phyloP scores from a whole-genome alignment of 2,888 invertebrate genomes.

The Prenolepis imparis region DNA sequence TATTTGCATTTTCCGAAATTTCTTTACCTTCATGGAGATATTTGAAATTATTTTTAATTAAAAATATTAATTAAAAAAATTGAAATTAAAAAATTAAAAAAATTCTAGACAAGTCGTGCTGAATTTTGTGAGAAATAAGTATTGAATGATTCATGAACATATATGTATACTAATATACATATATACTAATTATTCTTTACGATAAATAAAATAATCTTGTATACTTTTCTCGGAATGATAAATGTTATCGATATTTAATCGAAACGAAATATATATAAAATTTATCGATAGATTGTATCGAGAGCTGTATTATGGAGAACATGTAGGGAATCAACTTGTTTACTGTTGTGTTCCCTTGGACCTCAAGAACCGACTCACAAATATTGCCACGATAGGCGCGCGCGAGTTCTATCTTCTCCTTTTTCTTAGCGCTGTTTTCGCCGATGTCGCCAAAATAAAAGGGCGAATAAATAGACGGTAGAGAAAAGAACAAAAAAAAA shows the following conservation, averaged over 20 bases:
- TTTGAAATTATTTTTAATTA: background rate
- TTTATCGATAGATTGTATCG: background rate
- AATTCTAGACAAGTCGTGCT: background rate
- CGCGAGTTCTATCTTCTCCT: background rate
- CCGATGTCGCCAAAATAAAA: constrained; percentile 26
- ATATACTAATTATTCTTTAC: background rate
- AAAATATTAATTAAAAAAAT: background rate
- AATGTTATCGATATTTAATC: background rate
- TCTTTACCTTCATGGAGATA: background rate
- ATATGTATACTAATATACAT: no score
- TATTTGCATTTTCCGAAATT: background rate
- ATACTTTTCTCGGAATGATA: background rate
- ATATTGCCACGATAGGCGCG: background rate
- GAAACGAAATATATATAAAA: background rate
- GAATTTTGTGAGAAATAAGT: background rate
- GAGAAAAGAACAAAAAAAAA: background rate
- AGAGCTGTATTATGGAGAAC: background rate
- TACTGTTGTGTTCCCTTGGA: background rate
- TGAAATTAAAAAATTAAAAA: background rate
- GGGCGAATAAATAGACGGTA: constrained; percentile 6
- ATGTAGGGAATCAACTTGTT: constrained; percentile 8
- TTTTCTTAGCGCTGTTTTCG: constrained; percentile 23
- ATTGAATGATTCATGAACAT: background rate
- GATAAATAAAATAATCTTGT: background rate
- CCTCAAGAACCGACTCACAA: background rate